Conservation (phyloP, 2,797 vertebrate genomes). For the Brachyalestes nurse region DNA sequence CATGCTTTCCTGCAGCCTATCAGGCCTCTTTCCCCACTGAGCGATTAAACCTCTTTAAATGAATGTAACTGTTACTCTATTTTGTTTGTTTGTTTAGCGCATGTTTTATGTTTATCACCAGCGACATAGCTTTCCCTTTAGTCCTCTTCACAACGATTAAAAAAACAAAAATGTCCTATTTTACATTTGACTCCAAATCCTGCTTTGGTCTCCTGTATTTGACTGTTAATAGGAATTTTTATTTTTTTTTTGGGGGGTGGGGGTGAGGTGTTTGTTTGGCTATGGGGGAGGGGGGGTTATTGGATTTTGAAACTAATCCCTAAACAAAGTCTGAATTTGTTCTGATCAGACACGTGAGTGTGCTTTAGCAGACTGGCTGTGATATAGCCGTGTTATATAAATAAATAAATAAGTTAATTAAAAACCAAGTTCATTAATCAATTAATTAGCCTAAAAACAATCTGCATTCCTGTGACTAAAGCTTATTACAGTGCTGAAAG, state of each 20-base stretch:
- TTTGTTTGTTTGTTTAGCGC: slow-evolving; percentile 69
- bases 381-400: too few species aligned
- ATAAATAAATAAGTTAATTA: too few species aligned
- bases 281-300: too few species aligned
- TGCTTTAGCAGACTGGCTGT: slow-evolving; percentile 24
- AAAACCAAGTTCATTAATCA: too few species aligned
- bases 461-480: slow-evolving; percentile 3
- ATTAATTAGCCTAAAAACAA: too few species aligned
- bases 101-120: slow-evolving; percentile 71
- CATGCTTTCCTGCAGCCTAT: slow-evolving; percentile 79
- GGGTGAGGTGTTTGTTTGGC: too few species aligned
- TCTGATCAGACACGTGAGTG: slow-evolving; percentile 33
- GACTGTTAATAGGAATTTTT: neutral
- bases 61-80: slow-evolving; percentile 82
- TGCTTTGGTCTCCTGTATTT: slow-evolving; percentile 37
- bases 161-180: slow-evolving; percentile 54
- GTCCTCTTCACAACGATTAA: slow-evolving; percentile 38
- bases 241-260: neutral
- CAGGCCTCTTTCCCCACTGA: slow-evolving; percentile 61
- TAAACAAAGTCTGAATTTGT: slow-evolving; percentile 22
- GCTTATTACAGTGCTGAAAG: slow-evolving; percentile 5
- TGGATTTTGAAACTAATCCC: slow-evolving; percentile 13
- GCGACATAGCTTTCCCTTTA: slow-evolving; percentile 34
- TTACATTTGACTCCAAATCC: slow-evolving; percentile 50
- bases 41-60: slow-evolving; percentile 76